Base-by-base conservation (phyloP, 2,888 invertebrate genomes). In the Drosophila kuntzei region DNA sequence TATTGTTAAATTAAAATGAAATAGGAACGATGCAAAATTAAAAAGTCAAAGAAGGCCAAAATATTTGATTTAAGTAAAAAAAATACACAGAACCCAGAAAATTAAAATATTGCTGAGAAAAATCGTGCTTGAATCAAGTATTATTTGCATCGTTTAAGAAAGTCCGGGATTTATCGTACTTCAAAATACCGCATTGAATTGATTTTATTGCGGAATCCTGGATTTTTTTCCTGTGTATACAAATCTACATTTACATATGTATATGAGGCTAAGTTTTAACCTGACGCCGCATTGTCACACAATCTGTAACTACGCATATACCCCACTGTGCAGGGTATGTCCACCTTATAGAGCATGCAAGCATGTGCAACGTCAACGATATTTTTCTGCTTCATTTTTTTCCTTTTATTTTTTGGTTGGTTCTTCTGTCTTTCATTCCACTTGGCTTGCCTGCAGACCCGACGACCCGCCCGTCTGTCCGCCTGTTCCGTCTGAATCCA, bases 311-410 rank as follows among this genome's bases (percentile, higher is more conserved):
- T 68, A 20, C 11, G 20, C 53, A 54, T 41, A 41, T 55, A 55
- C 55, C 32, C 55, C 32, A 37, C 44, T 43, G 44, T 47, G 34
- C 41, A 63, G 62, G 41, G 47, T 57, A 58, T 59, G 44, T 34
- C 41, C 58, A 59, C 20, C 37, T 54, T 62, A 47, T 55, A 55
- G 62, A 29, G 37, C 20, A 62, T 32, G 44, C 29, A 53, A 27
- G 37, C 39, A 54, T 60, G 51, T 51, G 59, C 65, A 71, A 60
- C 53, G 27, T 46, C 50, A 51, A 59, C 64, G 37, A 59, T 43
- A 70, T 59, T 44, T 47, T 53, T 34, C 54, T 43, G 12, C 49
- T 16, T 71, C 25, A 37, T 14, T 58, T 20, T 39, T 20, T 55
- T 51, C 12, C 12, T 12, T 11, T 39, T 34, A 2, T 43, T 41